Base-by-base conservation (phyloP, 2,888 invertebrate species). In the Imbricaverruca yamaguchii region DNA sequence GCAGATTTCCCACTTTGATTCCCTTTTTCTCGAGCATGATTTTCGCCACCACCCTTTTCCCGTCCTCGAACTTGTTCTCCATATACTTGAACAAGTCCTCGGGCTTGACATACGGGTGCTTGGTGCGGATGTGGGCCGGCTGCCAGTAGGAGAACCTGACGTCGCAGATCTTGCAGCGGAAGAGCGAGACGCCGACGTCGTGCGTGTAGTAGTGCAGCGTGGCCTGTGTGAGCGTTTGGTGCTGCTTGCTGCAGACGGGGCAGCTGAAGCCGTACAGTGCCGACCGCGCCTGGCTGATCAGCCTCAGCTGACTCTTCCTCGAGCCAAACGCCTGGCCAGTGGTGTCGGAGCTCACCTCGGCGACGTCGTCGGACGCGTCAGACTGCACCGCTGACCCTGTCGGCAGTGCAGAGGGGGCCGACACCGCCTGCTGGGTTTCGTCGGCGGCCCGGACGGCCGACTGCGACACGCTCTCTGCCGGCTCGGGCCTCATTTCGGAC, bases 181-280 rank as follows among this genome's bases (percentile, higher is more conserved):
- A 74, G 9, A 74, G 55, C 2, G 21, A 21, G 3, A 21, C 21
- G 18, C 21, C 55, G 1, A 21, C 55, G 21, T 74, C 55, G 55
- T 74, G 74, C 4, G 55, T 74, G 74, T 74, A 55, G 55, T 74
- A 74, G 18, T 74, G 74, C 21, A 74, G 74, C 10, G 74, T 74
- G 0, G 55, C 74, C 74, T 74, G 74, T 21, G 55, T 74, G 1
- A 74, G 55, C 21, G 74, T 74, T 21, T 74, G 55, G 21, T 55
- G 21, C 9, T 74, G 12, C 55, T 74, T 74, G 11, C 23, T 21
- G 21, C 74, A 74, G 1, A 55, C 10, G 18, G 74, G 74, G 11
- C 74, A 74, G 1, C 21, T 55, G 74, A 21, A 55, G 18, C 55
- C 21, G 21, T 21, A 9, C 53, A 74, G 53, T 1, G 74, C 74